phyloP scores from a whole-genome alignment of 2,888 invertebrate genomes.

The Tachina grossa region DNA sequence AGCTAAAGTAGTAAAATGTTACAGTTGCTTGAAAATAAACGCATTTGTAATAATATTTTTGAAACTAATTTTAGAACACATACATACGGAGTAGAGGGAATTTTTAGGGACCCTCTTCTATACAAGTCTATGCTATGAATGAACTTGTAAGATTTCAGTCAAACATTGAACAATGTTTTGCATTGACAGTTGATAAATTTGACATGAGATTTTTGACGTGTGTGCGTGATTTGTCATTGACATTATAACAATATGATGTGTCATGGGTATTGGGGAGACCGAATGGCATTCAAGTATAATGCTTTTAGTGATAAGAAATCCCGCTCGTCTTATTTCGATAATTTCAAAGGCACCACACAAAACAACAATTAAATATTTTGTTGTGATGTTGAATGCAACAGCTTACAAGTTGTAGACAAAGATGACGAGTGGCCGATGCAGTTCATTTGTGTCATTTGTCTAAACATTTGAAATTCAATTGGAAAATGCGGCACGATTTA shows the following conservation, averaged over 20 bases:
- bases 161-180: conserved; percentile 64
- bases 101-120: conserved; percentile 45
- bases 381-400: conserved; percentile 39
- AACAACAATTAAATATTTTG: conserved; percentile 33
- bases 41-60: conserved; percentile 80
- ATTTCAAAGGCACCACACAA: conserved; percentile 47
- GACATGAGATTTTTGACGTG: conserved; percentile 81
- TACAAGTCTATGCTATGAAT: conserved; percentile 19
- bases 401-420: conserved; percentile 44
- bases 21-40: conserved; percentile 80
- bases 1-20: conserved; percentile 58
- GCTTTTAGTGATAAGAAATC: conserved; percentile 52
- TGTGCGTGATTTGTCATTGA: conserved; percentile 82
- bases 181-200: conserved; percentile 81
- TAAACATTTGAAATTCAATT: conserved; percentile 73
- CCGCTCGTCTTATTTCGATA: conserved; percentile 35
- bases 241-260: conserved; percentile 77
- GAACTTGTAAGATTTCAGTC: conserved; percentile 69
- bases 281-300: conserved; percentile 8
- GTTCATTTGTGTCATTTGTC: conserved; percentile 78
- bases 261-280: conserved; percentile 40
- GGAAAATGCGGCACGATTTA: conserved; percentile 39
- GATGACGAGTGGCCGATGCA: conserved; percentile 71
- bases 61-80: conserved; percentile 80
- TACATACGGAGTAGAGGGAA: conserved; percentile 19